These are phyloP conservation scores for Colletes gigas DNA, from an alignment of 1,140 invertebrate genomes.

Conservation along the genomic window DNA sequence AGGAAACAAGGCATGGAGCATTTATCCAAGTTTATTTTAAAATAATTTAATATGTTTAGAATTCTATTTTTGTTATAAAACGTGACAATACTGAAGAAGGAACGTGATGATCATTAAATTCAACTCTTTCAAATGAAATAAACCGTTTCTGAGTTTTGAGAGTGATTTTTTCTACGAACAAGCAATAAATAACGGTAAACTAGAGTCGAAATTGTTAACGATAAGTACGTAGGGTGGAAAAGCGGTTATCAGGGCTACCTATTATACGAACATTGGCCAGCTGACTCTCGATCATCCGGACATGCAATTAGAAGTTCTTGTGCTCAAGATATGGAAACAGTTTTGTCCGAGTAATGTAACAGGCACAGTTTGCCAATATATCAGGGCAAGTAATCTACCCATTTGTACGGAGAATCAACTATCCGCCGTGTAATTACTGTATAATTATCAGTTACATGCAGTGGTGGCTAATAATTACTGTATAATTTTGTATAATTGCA, in stretches of 20 bases:
- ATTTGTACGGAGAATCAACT: conserved; percentile 13
- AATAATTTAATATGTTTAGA: too few species aligned
- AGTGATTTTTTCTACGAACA: neutral
- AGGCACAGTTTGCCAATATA: conserved; percentile 12
- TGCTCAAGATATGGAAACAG: conserved; percentile 6
- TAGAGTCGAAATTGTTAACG: neutral
- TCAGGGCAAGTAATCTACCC: neutral
- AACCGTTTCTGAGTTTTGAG: too few species aligned
- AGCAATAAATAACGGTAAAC: neutral
- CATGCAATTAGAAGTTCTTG: conserved; percentile 26
- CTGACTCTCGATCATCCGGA: conserved; percentile 14
- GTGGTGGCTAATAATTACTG: conserved; percentile 1
- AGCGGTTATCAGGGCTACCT: neutral
- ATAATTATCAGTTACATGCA: neutral
- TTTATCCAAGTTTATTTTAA: too few species aligned
- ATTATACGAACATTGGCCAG: neutral
- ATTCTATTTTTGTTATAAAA: too few species aligned
- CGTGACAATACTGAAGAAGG: too few species aligned
- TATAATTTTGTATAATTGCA: neutral
- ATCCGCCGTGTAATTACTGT: conserved; percentile 1
- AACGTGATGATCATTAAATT: too few species aligned
- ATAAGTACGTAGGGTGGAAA: neutral
- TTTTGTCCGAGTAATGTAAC: conserved; percentile 11
- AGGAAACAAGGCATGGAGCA: too few species aligned
- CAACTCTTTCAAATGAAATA: too few species aligned